Conservation (phyloP, 1,140 invertebrate species). For the Drosophila persimilis region DNA sequence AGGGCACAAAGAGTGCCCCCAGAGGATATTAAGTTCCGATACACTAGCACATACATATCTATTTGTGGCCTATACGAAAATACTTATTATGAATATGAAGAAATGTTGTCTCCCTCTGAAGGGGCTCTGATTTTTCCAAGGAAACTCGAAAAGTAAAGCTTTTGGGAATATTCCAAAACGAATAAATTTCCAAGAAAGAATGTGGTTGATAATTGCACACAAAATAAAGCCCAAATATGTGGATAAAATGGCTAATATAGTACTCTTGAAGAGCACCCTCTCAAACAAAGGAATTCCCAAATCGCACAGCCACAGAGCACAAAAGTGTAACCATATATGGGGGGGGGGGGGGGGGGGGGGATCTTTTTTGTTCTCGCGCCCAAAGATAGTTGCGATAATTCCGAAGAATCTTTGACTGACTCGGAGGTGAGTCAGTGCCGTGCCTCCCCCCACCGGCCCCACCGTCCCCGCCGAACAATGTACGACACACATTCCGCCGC, state of each 20-base stretch:
- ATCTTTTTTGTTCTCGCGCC: conserved; percentile 10
- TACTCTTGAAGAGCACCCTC: too few species aligned
- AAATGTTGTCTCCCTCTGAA: neutral
- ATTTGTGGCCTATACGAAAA: conserved; percentile 7
- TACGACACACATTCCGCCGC: conserved; percentile 25
- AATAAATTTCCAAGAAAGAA: too few species aligned
- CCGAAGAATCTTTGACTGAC: conserved; percentile 46
- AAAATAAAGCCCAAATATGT: too few species aligned
- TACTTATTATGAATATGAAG: conserved; percentile 17
- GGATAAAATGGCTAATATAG: too few species aligned
- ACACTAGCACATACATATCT: neutral
- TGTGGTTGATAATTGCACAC: too few species aligned
- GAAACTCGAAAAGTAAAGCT: too few species aligned
- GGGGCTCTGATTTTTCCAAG: neutral
- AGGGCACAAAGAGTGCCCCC: neutral
- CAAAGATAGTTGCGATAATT: conserved; percentile 54
- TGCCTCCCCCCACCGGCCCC: neutral
- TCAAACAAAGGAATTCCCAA: too few species aligned
- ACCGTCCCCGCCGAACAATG: conserved; percentile 14
- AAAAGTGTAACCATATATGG: conserved; percentile 1
- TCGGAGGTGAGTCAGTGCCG: conserved; percentile 32
- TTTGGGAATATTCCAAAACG: too few species aligned
- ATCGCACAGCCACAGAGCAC: too few species aligned
- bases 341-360: neutral
- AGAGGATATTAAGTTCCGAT: conserved; percentile 13